Percentiles rank a stretch among this genome's conserved stretches.
Conservation (phyloP, 2,888 invertebrate genomes). For the Pristionchus maxplancki region DNA sequence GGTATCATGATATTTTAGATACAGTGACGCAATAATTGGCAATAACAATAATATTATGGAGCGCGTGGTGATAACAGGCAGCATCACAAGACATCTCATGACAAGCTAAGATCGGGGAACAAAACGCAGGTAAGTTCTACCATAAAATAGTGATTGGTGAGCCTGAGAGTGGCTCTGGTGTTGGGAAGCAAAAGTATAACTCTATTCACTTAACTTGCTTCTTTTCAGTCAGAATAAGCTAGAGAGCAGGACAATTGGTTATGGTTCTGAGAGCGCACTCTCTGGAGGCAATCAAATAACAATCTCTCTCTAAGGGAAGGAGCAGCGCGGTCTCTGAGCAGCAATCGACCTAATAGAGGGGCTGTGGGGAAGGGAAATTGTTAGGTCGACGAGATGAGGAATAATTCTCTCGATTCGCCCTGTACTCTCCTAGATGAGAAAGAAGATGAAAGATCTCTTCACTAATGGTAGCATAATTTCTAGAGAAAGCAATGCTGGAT, state of each 20-base stretch:
- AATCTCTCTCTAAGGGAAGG: neutral
- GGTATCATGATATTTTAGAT: neutral
- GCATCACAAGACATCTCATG: too few relatives aligned
- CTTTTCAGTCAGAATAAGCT: too few relatives aligned
- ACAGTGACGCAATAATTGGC: neutral
- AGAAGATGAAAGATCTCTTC: too few relatives aligned
- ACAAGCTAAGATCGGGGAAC: too few relatives aligned
- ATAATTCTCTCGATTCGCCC: neutral
- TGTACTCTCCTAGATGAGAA: neutral
- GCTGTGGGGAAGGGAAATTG: neutral
- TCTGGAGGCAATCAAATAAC: neutral
- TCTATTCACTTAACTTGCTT: too few relatives aligned
- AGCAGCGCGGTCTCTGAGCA: neutral
- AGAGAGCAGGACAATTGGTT: neutral
- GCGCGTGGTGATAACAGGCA: too few relatives aligned
- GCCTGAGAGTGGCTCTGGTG: neutral
- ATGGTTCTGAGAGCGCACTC: neutral
- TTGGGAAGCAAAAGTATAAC: too few relatives aligned
- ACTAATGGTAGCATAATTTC: too few relatives aligned
- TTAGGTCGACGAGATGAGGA: neutral
- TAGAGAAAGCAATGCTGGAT: too few relatives aligned
- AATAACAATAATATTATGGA: too few relatives aligned
- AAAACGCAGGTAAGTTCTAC: too few relatives aligned
- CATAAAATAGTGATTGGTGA: neutral
- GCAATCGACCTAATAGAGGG: slow-evolving; percentile 25